Evolutionary conservation across 2,888 invertebrate genomes (phyloP).

Genomic region (Catocala fraxini): DNA sequence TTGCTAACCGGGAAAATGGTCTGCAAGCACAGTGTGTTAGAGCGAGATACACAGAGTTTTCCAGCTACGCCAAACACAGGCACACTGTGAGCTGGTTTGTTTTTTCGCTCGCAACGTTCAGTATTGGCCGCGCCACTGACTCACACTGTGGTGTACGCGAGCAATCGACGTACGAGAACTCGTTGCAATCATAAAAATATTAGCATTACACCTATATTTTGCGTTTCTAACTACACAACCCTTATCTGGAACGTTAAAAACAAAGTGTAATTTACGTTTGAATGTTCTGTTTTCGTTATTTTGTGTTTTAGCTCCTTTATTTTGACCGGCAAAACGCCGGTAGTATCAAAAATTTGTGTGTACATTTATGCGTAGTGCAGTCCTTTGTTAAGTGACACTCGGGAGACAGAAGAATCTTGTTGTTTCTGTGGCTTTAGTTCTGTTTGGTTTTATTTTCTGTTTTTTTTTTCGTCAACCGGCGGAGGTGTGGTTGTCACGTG

Average conservation of each 20-base stretch:
- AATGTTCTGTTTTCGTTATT: conserved; percentile 56
- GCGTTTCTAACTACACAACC: conserved; percentile 35
- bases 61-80: conserved; percentile 66
- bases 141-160: conserved; percentile 63
- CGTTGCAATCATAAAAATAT: conserved; percentile 53
- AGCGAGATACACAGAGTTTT: conserved; percentile 69
- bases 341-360: conserved; percentile 58
- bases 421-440: conserved; percentile 55
- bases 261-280: conserved; percentile 37
- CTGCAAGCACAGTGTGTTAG: conserved; percentile 48
- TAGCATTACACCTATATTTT: conserved; percentile 59
- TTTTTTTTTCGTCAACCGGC: conserved; percentile 57
- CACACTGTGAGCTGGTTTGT: conserved; percentile 62
- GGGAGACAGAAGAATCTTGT: conserved; percentile 52
- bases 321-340: conserved; percentile 83
- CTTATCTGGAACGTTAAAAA: conserved; percentile 43
- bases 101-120: conserved; percentile 67
- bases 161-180: conserved; percentile 54
- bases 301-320: conserved; percentile 62
- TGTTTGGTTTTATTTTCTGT: conserved; percentile 53
- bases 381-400: conserved; percentile 66
- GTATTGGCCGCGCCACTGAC: conserved; percentile 75
- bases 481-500: conserved; percentile 70
- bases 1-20: conserved; percentile 63
- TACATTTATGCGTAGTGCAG: conserved; percentile 63